A percentile compares a stretch with the other conserved stretches of the same genome.
phyloP scores from a whole-genome alignment of 2,113 vertebrate genomes.

The Panthera tigris region DNA sequence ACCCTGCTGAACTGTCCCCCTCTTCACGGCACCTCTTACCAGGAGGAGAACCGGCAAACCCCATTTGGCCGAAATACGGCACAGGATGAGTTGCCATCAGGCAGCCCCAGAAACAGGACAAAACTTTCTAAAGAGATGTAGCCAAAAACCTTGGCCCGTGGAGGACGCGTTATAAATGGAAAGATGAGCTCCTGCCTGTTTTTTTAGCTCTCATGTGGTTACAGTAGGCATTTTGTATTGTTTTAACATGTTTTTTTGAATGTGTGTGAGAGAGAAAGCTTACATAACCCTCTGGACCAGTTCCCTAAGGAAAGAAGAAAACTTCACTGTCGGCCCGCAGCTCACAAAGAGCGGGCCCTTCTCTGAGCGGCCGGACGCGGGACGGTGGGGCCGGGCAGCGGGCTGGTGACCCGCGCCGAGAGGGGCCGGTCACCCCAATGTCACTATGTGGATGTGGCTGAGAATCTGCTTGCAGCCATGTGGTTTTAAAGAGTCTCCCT shows the following conservation, averaged over 20 bases:
- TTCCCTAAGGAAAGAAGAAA: slow-evolving; percentile 53
- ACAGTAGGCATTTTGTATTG: slow-evolving; percentile 39
- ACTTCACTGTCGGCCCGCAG: slow-evolving; percentile 62
- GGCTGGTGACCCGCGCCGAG: not conserved
- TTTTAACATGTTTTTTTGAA: slow-evolving; percentile 60
- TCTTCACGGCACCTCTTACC: not conserved
- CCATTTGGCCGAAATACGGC: not conserved
- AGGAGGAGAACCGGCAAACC: not conserved
- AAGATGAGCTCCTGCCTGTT: not conserved
- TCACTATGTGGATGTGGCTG: not conserved
- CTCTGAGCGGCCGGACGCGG: fast-evolving
- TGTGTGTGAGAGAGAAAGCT: slow-evolving; percentile 53
- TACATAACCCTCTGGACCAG: not conserved
- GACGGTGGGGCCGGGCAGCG: fast-evolving
- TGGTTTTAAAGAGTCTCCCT: not conserved
- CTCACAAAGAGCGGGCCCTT: slow-evolving; percentile 38
- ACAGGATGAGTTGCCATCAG: not conserved
- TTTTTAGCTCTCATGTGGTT: not conserved
- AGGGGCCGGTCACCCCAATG: not conserved
- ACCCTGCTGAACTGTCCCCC: not conserved
- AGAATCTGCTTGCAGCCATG: not conserved
- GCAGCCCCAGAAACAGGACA: not conserved
- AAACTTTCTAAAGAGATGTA: not conserved
- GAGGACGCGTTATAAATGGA: fast-evolving
- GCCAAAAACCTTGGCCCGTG: not conserved